phyloP scores from a whole-genome alignment of 2,888 invertebrate species.

The Polymixis flavicincta region DNA sequence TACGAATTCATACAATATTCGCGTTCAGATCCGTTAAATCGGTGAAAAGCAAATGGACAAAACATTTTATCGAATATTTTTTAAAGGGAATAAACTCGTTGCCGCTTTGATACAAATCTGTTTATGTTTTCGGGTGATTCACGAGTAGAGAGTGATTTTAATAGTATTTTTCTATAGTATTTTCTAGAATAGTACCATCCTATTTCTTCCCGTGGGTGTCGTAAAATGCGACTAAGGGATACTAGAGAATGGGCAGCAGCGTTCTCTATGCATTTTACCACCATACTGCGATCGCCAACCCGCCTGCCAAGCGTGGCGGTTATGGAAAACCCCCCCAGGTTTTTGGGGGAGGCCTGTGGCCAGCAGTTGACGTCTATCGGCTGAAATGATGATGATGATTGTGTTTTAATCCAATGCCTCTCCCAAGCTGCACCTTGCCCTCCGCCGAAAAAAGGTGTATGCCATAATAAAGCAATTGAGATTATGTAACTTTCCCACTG shows the following conservation, averaged over 20 bases:
- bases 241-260: too few relatives aligned
- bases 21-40: constrained; percentile 10
- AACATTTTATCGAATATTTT: constrained; percentile 29
- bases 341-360: too few relatives aligned
- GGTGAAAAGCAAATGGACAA: constrained; percentile 13
- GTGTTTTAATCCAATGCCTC: too few relatives aligned
- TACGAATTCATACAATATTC: constrained; percentile 8
- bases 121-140: constrained; percentile 11
- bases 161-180: not conserved
- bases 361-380: too few relatives aligned
- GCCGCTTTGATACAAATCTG: constrained; percentile 21
- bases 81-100: constrained; percentile 17
- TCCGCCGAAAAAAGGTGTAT: not conserved
- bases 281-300: too few relatives aligned
- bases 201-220: too few relatives aligned
- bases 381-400: too few relatives aligned
- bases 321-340: too few relatives aligned
- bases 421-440: not conserved
- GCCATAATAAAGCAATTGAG: not conserved
- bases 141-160: constrained; percentile 1
- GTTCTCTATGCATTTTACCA: too few relatives aligned
- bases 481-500: not conserved
- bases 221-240: too few relatives aligned
- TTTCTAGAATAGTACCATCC: too few relatives aligned
- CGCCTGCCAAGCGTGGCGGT: too few relatives aligned